Conservation (phyloP, 1,140 invertebrate species). For the Steinernema feltiae region DNA sequence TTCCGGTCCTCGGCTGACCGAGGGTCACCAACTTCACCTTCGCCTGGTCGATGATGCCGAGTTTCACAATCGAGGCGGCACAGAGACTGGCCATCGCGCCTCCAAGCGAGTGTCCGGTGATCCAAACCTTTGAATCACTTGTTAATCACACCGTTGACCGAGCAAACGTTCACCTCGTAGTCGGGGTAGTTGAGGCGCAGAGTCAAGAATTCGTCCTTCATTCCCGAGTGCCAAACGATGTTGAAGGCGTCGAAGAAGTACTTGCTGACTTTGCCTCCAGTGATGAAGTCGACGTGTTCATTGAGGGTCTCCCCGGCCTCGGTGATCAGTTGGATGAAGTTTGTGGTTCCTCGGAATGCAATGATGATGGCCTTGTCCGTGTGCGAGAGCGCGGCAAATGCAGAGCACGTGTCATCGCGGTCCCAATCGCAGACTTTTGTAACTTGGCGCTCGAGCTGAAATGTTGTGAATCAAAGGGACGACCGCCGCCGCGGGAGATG, state of each 20-base stretch:
- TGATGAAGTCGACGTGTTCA: slow-evolving; percentile 12
- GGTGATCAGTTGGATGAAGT: slow-evolving; percentile 33
- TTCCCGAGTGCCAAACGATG: background rate
- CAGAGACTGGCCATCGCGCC: slow-evolving; percentile 29
- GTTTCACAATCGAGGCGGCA: slow-evolving; percentile 25
- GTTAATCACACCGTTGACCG: no score
- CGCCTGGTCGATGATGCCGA: slow-evolving; percentile 13
- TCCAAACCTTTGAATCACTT: no score
- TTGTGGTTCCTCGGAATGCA: slow-evolving; percentile 34
- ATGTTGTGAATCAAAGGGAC: no score
- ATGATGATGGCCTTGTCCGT: slow-evolving; percentile 32
- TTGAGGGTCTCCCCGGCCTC: slow-evolving; percentile 28
- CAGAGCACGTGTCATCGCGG: slow-evolving; percentile 26
- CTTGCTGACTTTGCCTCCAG: slow-evolving; percentile 35
- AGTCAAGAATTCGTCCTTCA: background rate
- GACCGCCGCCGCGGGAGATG: background rate
- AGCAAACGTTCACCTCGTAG: no score
- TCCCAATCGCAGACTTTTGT: slow-evolving; percentile 23
- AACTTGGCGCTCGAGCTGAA: slow-evolving; percentile 7
- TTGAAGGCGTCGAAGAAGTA: slow-evolving; percentile 31
- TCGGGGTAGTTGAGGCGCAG: slow-evolving; percentile 16
- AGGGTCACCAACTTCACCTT: slow-evolving; percentile 35
- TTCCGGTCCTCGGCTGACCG: slow-evolving; percentile 45
- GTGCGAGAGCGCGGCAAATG: slow-evolving; percentile 33
- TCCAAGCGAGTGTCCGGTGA: slow-evolving; percentile 32